Evolutionary conservation across 2,888 invertebrate species (phyloP).

Genomic region (Tetanocera ferruginea): DNA sequence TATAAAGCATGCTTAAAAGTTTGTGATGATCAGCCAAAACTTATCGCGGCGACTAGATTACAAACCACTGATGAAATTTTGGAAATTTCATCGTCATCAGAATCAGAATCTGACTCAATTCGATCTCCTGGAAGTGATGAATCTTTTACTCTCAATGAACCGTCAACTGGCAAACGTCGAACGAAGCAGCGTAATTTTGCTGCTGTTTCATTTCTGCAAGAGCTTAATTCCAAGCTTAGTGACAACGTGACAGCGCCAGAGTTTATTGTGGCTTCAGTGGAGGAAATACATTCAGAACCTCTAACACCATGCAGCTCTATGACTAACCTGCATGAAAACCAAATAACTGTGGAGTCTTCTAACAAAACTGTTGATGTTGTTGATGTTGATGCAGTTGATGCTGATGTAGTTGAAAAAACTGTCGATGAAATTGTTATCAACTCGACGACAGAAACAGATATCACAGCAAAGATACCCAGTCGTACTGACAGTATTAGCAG

Average conservation of each 20-base stretch:
- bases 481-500: conserved; percentile 38
- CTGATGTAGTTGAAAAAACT: too few species aligned
- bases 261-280: conserved; percentile 45
- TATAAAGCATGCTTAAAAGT: conserved; percentile 49
- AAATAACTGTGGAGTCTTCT: too few species aligned
- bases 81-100: conserved; percentile 42
- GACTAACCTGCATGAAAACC: neutral
- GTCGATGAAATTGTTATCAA: neutral
- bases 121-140: conserved; percentile 6
- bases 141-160: neutral
- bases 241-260: conserved; percentile 29
- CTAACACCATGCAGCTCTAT: neutral
- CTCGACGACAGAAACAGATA: neutral
- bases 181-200: conserved; percentile 40
- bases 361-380: neutral
- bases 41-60: neutral
- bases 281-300: conserved; percentile 42
- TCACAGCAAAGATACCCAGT: neutral
- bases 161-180: neutral
- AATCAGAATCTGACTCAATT: conserved; percentile 14
- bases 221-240: conserved; percentile 17
- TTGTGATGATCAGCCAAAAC: conserved; percentile 29
- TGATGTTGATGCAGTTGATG: conserved; percentile 25
- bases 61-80: conserved; percentile 32
- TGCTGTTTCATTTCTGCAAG: conserved; percentile 40